Base-by-base conservation (phyloP, 2,113 vertebrate genomes). In the Laterallus jamaicensis region DNA sequence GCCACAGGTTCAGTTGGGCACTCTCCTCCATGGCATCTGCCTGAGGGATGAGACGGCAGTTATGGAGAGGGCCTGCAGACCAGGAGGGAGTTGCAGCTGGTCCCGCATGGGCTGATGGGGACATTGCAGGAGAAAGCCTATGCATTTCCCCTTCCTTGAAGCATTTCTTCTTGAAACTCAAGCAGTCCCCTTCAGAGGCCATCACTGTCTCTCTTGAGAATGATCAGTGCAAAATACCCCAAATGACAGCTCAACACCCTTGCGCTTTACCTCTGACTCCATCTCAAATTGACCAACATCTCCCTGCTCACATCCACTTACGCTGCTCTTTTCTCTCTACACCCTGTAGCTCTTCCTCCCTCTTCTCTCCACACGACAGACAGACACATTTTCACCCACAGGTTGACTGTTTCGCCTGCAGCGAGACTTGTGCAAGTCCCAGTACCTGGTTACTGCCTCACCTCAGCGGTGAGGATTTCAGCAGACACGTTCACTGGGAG, bases 41-140 rank as follows among this genome's bases (percentile, higher is more conserved):
- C 37, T 2, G 3, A 25, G 58, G 19, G 16, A 35, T 37, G 21
- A 3, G 2, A 28, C 2, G 2, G 40, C 22, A 81, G 14, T 12
- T 32, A 29, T 35, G 50, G 50, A 47, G 40, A 69, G 11, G 28
- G 25, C 10, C n/a, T 19, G 32, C 55, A 60, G 42, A 58, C 12
- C 31, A 47, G 7, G 9, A 78, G 32, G 16, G 32, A 59, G 7
- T 37, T 40, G 60, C 0, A 0, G 28, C 12, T 69, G 42, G 42
- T 92, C 26, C 50, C 15, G 17, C 20, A 37, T 47, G 21, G 17
- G 26, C 24, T 49, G 56, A 19, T 9, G 8, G 16, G 17, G 12
- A 88, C 18, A 32, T 24, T 7, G 8, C 24, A 74, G 24, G 24
- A 40, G 12, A 67, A 29, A 75, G 35, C 10, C 26, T 15, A 4